Percentiles rank a stretch among this genome's conserved stretches.
Conservation (phyloP, 2,888 invertebrate species). For the Panzeria rudis region DNA sequence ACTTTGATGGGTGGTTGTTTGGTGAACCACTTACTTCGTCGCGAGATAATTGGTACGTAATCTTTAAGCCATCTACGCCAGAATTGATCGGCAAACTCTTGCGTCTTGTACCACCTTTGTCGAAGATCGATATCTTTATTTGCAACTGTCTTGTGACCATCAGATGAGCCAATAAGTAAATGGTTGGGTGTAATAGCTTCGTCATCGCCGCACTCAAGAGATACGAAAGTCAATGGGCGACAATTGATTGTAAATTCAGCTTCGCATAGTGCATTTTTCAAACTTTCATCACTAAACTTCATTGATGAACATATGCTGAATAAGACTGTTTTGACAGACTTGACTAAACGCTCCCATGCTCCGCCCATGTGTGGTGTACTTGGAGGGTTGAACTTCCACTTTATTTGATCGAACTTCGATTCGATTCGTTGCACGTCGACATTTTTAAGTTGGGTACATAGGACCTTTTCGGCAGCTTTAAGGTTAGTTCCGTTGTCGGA, state of each 20-base stretch:
- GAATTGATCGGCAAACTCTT: constrained; percentile 7
- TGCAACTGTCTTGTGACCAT: constrained; percentile 56
- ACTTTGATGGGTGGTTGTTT: too few relatives aligned
- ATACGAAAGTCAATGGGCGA: constrained; percentile 68
- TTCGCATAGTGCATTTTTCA: constrained; percentile 57
- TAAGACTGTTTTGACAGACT: too few relatives aligned
- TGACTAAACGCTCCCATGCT: too few relatives aligned
- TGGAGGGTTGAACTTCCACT: too few relatives aligned
- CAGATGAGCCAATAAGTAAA: constrained; percentile 56
- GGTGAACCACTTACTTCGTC: background rate
- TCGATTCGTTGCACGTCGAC: background rate
- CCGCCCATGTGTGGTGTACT: too few relatives aligned
- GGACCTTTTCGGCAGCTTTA: background rate
- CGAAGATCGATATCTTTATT: constrained; percentile 43
- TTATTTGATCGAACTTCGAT: background rate
- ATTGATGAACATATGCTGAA: too few relatives aligned
- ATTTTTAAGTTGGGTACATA: background rate
- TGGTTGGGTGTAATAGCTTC: constrained; percentile 72
- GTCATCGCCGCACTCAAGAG: constrained; percentile 63
- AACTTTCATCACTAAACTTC: too few relatives aligned
- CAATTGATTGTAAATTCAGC: constrained; percentile 66
- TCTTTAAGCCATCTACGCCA: constrained; percentile 30
- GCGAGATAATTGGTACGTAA: constrained; percentile 41
- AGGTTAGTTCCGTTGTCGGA: too few relatives aligned
- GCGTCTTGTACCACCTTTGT: constrained; percentile 61